A percentile compares a stretch with the other conserved stretches of the same genome.
Conservation (phyloP, 2,113 vertebrate species). For the Alaudala cheleensis region DNA sequence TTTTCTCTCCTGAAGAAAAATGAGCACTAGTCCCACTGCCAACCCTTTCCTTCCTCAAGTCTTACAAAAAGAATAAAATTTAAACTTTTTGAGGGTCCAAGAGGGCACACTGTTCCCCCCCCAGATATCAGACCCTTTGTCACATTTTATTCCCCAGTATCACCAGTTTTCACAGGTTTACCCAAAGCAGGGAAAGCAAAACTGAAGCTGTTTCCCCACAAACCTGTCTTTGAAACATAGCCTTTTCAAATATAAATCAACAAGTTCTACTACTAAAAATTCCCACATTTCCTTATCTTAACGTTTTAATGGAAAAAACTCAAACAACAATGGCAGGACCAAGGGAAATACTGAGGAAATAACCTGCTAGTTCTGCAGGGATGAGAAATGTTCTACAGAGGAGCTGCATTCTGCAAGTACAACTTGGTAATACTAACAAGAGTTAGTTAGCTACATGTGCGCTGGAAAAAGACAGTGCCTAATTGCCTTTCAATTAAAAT, state of each 20-base stretch:
- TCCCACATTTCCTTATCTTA: not conserved
- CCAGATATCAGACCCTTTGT: not conserved
- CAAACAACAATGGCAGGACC: not conserved
- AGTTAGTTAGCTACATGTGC: not conserved
- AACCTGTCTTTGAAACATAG: not conserved
- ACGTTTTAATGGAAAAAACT: not conserved
- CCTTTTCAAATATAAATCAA: not conserved
- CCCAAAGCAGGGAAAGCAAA: not conserved
- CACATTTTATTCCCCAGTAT: not conserved
- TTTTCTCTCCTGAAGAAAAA: not conserved
- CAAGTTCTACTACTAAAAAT: not conserved
- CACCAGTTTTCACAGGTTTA: fast-evolving
- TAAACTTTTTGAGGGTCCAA: not conserved
- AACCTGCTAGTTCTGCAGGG: not conserved
- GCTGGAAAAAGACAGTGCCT: not conserved
- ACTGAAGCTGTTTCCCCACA: not conserved
- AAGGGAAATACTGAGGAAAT: not conserved
- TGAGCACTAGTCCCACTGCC: not conserved
- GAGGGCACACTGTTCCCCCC: not conserved
- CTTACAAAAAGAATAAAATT: not conserved
- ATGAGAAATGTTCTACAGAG: not conserved
- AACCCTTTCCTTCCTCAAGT: not conserved
- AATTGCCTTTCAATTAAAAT: constrained; percentile 12
- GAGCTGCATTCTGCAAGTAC: not conserved
- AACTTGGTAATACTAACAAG: not conserved